Conservation (phyloP, 1,140 invertebrate species). For the Philaenus spumarius region DNA sequence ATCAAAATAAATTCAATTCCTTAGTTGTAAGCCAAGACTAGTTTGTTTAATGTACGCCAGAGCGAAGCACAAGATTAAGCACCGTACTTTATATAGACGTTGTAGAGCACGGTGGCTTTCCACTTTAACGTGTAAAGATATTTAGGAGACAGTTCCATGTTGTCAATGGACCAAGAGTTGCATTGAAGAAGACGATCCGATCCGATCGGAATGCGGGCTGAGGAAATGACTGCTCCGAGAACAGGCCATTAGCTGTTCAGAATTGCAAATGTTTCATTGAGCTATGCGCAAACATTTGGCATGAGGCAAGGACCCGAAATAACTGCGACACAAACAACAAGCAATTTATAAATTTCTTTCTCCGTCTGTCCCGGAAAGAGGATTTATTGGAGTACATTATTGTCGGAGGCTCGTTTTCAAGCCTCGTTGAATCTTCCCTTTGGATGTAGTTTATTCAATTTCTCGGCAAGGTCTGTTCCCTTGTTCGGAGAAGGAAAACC, state of each 20-base stretch:
- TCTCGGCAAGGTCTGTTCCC: not conserved
- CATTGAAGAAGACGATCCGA: too few relatives aligned
- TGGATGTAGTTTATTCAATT: constrained; percentile 3
- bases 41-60: too few relatives aligned
- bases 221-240: not conserved
- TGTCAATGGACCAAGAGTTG: too few relatives aligned
- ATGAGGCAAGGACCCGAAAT: not conserved
- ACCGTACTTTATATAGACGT: too few relatives aligned
- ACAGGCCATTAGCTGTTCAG: constrained; percentile 8
- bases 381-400: constrained; percentile 2
- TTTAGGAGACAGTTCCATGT: too few relatives aligned
- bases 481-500: too few relatives aligned
- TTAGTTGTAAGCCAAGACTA: too few relatives aligned
- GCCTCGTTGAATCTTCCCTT: not conserved
- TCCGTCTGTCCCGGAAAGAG: not conserved
- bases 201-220: too few relatives aligned
- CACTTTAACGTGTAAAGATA: too few relatives aligned
- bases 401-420: constrained; percentile 5
- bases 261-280: constrained; percentile 9
- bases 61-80: too few relatives aligned
- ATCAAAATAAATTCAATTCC: too few relatives aligned
- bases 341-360: constrained; percentile 10
- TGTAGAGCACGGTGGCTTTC: too few relatives aligned
- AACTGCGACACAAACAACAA: constrained; percentile 5
- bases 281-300: not conserved